Evolutionary conservation across 2,888 invertebrate species (phyloP), one percentile per base, ranked within the genome.

Genomic region (Megamerina dolium): DNA sequence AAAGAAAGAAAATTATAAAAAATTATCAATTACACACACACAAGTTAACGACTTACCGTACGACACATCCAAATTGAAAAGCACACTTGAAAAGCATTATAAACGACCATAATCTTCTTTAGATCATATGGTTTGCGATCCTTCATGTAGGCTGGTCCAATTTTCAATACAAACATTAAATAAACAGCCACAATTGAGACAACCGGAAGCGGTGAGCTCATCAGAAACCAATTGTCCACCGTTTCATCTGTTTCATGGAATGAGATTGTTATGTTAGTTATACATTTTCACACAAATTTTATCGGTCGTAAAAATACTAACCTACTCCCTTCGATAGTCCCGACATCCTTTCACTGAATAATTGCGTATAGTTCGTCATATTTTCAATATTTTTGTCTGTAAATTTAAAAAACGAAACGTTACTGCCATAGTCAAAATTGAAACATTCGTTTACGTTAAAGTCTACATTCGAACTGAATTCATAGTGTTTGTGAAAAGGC

Each of bases 61-160:
- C 61, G 63, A 45, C 69, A 70, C 55, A 92, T 74, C 75, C 80
- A 92, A 12, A 82, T 67, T 58, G 91, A 93, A 72, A 91, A 84
- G 12, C 86, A 34, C 5, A 94, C 91, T 78, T 94, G 93, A 42
- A 84, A 81, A n/a, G 85, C 78, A 63, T 95, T 95, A 71, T 94
- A 95, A 1, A 77, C 62, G 14, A 88, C 77, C 62, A 93, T 78
- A 1, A 84, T 63, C 34, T 77, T 75, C 59, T 87, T 83, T 42
- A 93, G 64, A 53, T 87, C 79, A 59, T 82, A 83, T 0, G 87
- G 80, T 48, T 83, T 80, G 49, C 81, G 74, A 45, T 85, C 83
- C 49, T 81, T 77, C 87, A 88, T 87, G 60, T 81, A 79, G 27
- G 79, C 75, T 2, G 87, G 87, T 1, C 87, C 87, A 35, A 83